Evolutionary conservation across 2,113 vertebrate species (phyloP).

Genomic region (Pica pica): DNA sequence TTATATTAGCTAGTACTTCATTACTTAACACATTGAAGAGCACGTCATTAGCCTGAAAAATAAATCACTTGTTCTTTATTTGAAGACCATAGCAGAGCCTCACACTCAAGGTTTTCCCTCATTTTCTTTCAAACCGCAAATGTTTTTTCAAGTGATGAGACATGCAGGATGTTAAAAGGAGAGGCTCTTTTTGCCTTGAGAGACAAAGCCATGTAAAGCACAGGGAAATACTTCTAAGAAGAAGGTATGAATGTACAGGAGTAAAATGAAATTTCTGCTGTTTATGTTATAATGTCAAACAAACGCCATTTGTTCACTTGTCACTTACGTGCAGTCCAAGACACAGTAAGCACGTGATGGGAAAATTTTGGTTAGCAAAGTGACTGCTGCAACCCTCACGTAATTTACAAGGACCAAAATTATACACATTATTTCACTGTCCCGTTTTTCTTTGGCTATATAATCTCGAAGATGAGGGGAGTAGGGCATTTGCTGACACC

Average conservation of each 20-base stretch:
- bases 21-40: neutral
- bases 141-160: neutral
- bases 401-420: neutral
- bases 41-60: neutral
- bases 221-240: neutral
- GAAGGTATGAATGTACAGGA: neutral
- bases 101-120: neutral
- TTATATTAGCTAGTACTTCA: neutral
- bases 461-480: neutral
- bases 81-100: neutral
- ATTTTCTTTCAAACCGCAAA: neutral
- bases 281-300: neutral
- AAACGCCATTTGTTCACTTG: neutral
- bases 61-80: neutral
- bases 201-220: neutral
- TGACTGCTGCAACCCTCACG: neutral
- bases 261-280: neutral
- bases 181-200: neutral
- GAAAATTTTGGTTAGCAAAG: neutral
- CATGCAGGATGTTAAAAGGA: neutral
- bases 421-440: neutral
- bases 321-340: neutral
- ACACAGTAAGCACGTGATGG: no score
- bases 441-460: neutral
- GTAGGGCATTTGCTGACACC: neutral